Evolutionary conservation across 2,888 invertebrate genomes (phyloP).

Genomic region (Eudasyphora cyanicolor): DNA sequence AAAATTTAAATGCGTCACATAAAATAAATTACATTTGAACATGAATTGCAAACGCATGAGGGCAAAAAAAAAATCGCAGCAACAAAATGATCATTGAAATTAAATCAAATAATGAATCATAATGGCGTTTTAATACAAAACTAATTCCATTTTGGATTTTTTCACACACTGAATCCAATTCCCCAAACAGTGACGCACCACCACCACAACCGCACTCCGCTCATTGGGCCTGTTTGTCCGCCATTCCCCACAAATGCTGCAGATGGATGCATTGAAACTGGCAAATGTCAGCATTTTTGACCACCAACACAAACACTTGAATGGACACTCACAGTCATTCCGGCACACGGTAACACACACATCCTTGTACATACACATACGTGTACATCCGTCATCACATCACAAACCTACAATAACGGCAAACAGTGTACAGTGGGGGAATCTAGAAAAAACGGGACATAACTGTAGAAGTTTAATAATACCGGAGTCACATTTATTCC

Average conservation of each 20-base stretch:
- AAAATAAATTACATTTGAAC: conserved; percentile 51
- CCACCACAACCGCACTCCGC: not conserved
- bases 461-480: no score
- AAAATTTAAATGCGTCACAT: conserved; percentile 49
- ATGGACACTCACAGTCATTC: not conserved
- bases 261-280: conserved; percentile 27
- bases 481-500: no score
- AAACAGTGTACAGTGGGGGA: not conserved
- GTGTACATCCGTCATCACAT: conserved; percentile 36
- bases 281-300: conserved; percentile 47
- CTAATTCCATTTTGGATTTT: conserved; percentile 28
- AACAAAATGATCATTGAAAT: not conserved
- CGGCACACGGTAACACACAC: no score
- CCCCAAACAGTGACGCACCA: not conserved
- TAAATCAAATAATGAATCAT: conserved; percentile 53
- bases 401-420: not conserved
- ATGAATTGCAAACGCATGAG: conserved; percentile 3
- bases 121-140: conserved; percentile 40
- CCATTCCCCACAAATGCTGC: not conserved
- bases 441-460: no score
- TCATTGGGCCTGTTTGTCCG: not conserved
- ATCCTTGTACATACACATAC: not conserved
- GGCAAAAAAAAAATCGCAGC: not conserved
- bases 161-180: not conserved
- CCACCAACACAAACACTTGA: not conserved